Base-by-base conservation (phyloP, 2,888 invertebrate species). In the Idaea biselata region DNA sequence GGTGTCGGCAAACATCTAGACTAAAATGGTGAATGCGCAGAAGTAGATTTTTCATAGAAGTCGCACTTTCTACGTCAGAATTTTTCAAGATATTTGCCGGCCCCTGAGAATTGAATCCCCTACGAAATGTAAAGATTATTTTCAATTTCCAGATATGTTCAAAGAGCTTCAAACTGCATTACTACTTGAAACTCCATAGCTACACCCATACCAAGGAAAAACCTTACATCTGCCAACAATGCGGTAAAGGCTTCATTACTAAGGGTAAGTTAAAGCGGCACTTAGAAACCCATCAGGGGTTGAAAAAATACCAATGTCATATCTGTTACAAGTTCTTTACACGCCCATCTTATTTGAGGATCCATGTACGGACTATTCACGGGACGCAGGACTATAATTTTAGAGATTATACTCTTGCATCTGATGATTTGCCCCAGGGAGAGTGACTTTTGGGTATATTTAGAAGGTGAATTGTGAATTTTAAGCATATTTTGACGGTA, bases 321-420 rank as follows among this genome's bases (percentile, higher is more conserved):
- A 85, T 92, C 0, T 92, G 91, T n/a, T 89, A 86, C 33, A 92
- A 92, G 60, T 91, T 86, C 66, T 92, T 92, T 68, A 91, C 91
- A 0, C 67, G 91, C 6, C 89, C 91, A 0, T 88, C 88, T 54
- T 92, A 91, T 64, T 61, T 91, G 0, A 72, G 91, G 6, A 91
- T 91, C 0, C 91, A 91, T 55, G 83, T 92, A 0, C 73, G 91
- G 59, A 92, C 91, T 0, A 92, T 92, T 0, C 91, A 92, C 55
- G 91, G 90, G 0, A 86, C 87, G 0, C 91, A 91, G 61, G 88
- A 91, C 57, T 90, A 87, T 60, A 88, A 88, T 62, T 89, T 89
- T 53, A 76, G 83, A 1, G 74, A 73, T 7, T 81, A 73, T 62
- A 72, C 72, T 3, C 58, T 70, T 0, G 73, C 69, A 16, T 11